phyloP scores from a whole-genome alignment of 2,888 invertebrate genomes.

The Chrysodeixis includens region DNA sequence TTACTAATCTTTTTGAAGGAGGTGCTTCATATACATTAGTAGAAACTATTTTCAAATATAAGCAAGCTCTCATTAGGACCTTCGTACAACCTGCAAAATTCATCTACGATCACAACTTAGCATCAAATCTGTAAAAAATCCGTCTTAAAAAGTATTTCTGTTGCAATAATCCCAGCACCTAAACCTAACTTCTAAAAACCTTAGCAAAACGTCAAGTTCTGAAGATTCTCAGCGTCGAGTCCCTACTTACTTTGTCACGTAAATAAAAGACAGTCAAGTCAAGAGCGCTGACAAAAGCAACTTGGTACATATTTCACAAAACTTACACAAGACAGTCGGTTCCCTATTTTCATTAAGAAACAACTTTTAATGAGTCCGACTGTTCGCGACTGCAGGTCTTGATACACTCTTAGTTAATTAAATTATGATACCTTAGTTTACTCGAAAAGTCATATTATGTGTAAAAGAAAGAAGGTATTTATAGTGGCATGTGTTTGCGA shows the following conservation, averaged over 20 bases:
- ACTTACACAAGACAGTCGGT: slow-evolving; percentile 38
- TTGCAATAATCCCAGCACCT: background rate
- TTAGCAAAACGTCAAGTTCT: background rate
- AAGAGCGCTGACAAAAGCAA: slow-evolving; percentile 29
- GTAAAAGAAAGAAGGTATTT: slow-evolving; percentile 17
- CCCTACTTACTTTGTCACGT: slow-evolving; percentile 6
- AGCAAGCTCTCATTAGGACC: too few species aligned
- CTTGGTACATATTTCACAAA: slow-evolving; percentile 42
- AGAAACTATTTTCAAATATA: too few species aligned
- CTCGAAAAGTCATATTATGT: slow-evolving; percentile 21
- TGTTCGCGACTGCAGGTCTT: slow-evolving; percentile 50
- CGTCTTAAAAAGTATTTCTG: background rate
- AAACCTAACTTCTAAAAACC: background rate
- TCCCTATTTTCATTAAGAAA: slow-evolving; percentile 52
- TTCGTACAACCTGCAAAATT: too few species aligned
- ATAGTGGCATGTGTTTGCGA: background rate
- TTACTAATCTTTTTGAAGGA: too few species aligned
- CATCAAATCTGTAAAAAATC: too few species aligned
- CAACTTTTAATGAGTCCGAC: slow-evolving; percentile 55
- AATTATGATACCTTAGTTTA: slow-evolving; percentile 48
- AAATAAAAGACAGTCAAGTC: slow-evolving; percentile 23
- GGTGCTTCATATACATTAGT: too few species aligned
- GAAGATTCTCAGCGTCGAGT: background rate
- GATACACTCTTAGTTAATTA: slow-evolving; percentile 54
- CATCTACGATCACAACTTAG: too few species aligned